These are phyloP conservation scores for Myripristis murdjan DNA, from an alignment of 2,797 vertebrate genomes.

Conservation along the genomic window DNA sequence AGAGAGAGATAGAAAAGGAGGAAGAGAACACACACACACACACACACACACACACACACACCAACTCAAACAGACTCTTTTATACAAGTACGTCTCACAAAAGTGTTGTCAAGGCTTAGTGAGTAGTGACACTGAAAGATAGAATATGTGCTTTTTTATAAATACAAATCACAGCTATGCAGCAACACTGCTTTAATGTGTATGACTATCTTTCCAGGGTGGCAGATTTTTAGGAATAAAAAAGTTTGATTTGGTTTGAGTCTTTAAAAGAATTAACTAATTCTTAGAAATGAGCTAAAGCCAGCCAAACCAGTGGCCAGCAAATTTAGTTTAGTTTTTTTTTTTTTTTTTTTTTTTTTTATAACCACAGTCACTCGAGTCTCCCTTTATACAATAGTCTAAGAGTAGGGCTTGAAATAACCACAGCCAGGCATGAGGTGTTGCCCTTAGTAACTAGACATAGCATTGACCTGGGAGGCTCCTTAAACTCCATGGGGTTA, in stretches of 20 bases:
- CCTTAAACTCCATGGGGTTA: conserved; percentile 45
- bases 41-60: not conserved
- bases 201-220: not conserved
- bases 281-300: not conserved
- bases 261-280: no score
- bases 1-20: conserved; percentile 12
- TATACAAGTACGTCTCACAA: conserved; percentile 48
- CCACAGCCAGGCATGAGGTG: conserved; percentile 48
- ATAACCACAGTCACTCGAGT: conserved; percentile 25
- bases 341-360: no score
- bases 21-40: conserved; percentile 5
- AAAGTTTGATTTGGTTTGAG: not conserved
- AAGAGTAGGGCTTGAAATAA: conserved; percentile 56
- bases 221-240: conserved; percentile 4
- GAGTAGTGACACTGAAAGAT: conserved; percentile 46
- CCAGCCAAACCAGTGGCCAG: not conserved
- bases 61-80: conserved; percentile 33
- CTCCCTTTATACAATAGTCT: conserved; percentile 28
- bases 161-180: conserved; percentile 20
- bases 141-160: conserved; percentile 26
- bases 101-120: conserved; percentile 58
- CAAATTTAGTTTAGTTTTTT: not conserved
- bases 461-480: conserved; percentile 59
- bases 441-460: conserved; percentile 57
- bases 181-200: not conserved